Conservation (phyloP, 2,797 vertebrate genomes). For the Falco cherrug region DNA sequence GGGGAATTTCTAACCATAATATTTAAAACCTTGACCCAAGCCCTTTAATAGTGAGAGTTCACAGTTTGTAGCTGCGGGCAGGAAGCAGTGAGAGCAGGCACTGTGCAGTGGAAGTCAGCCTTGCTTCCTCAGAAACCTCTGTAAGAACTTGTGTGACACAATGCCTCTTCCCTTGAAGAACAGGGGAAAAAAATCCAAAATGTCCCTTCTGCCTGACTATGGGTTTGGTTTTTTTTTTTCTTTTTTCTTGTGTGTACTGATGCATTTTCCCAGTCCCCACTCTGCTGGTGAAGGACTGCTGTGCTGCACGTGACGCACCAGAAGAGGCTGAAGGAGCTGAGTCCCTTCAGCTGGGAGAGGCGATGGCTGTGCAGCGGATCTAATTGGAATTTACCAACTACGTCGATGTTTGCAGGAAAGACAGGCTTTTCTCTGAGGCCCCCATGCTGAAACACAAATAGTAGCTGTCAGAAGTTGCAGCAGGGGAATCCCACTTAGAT, state of each 20-base stretch:
- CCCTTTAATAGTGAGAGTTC: background rate
- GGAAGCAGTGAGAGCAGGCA: background rate
- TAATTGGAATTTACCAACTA: background rate
- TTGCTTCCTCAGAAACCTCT: constrained; percentile 13
- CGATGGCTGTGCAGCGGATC: fast-evolving
- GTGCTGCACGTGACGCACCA: fast-evolving
- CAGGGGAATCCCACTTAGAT: background rate
- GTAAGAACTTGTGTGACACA: background rate
- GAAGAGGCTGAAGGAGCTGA: background rate
- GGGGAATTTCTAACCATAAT: background rate
- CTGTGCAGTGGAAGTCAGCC: background rate
- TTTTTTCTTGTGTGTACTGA: background rate
- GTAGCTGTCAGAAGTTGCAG: background rate
- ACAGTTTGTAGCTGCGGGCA: background rate
- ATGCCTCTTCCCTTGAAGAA: background rate
- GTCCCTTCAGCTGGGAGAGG: background rate
- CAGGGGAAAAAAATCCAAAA: background rate
- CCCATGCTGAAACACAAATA: background rate
- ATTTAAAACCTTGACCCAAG: background rate
- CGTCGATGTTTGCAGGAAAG: background rate
- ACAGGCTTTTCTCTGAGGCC: background rate
- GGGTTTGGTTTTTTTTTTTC: background rate
- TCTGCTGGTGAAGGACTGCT: background rate
- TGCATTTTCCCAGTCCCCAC: background rate
- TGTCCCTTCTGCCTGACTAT: background rate